A percentile compares a stretch with the other conserved stretches of the same genome.
These are phyloP conservation scores for Leucophenga varia DNA, from an alignment of 1,140 invertebrate species.

Conservation along the genomic window DNA sequence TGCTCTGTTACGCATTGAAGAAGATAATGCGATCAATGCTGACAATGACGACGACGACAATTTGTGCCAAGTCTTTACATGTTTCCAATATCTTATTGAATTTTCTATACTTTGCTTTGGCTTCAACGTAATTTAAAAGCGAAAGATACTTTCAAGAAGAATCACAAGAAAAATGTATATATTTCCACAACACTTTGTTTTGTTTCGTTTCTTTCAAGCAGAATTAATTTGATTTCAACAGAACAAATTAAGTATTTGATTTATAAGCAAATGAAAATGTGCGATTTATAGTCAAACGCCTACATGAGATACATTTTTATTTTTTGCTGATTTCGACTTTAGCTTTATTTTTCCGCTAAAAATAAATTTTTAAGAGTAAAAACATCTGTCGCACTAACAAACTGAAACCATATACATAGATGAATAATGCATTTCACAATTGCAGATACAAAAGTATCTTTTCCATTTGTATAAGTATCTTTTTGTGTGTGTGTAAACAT, in stretches of 20 bases:
- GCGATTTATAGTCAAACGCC: constrained; percentile 18
- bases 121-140: neutral
- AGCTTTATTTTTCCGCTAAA: neutral
- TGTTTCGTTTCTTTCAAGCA: neutral
- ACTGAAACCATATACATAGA: constrained; percentile 49
- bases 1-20: constrained; percentile 4
- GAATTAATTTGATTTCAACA: constrained; percentile 16
- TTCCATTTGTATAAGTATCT: constrained; percentile 17
- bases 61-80: too few relatives aligned
- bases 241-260: constrained; percentile 31
- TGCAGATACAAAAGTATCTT: constrained; percentile 23
- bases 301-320: too few relatives aligned
- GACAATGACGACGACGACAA: too few relatives aligned
- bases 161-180: too few relatives aligned
- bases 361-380: constrained; percentile 8
- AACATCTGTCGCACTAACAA: constrained; percentile 44
- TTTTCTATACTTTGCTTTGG: too few relatives aligned
- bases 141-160: neutral
- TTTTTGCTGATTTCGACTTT: too few relatives aligned
- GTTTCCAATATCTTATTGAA: too few relatives aligned
- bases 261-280: constrained; percentile 31
- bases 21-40: constrained; percentile 24
- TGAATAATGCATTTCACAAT: constrained; percentile 36
- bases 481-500: too few relatives aligned
- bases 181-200: too few relatives aligned